Conservation (phyloP, 2,797 vertebrate genomes). For the Molossus molossus region DNA sequence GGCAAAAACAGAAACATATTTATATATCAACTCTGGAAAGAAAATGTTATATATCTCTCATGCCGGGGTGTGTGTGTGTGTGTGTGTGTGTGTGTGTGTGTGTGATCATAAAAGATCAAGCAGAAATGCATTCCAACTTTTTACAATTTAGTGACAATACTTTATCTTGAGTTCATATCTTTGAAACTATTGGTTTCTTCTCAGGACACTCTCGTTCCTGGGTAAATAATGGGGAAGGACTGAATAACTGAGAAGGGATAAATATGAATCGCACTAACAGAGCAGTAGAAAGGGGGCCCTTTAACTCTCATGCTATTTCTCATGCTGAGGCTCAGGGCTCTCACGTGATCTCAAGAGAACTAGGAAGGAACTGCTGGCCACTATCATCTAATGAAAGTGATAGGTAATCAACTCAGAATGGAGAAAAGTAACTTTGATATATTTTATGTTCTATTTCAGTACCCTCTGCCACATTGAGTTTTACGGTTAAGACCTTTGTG, state of each 20-base stretch:
- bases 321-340: not conserved
- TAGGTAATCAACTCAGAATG: not conserved
- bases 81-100: too few species aligned
- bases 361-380: not conserved
- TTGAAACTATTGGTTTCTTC: conserved; percentile 1
- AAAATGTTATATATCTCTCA: conserved; percentile 1
- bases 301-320: not conserved
- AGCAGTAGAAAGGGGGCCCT: not conserved
- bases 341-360: not conserved
- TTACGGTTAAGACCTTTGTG: conserved; percentile 2
- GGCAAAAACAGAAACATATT: not conserved
- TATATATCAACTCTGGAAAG: not conserved
- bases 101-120: not conserved
- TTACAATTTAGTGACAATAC: not conserved
- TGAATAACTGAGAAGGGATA: not conserved
- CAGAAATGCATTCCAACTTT: not conserved
- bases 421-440: not conserved
- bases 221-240: not conserved
- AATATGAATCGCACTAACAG: not conserved
- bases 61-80: too few species aligned
- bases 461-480: not conserved
- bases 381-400: not conserved
- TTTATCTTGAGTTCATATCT: conserved; percentile 39
- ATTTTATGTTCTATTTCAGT: conserved; percentile 19
- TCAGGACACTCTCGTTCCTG: not conserved